Percentiles rank a stretch among this genome's conserved stretches.
Evolutionary conservation across 2,113 vertebrate species (phyloP).

Genomic region (Zapus hudsonius): DNA sequence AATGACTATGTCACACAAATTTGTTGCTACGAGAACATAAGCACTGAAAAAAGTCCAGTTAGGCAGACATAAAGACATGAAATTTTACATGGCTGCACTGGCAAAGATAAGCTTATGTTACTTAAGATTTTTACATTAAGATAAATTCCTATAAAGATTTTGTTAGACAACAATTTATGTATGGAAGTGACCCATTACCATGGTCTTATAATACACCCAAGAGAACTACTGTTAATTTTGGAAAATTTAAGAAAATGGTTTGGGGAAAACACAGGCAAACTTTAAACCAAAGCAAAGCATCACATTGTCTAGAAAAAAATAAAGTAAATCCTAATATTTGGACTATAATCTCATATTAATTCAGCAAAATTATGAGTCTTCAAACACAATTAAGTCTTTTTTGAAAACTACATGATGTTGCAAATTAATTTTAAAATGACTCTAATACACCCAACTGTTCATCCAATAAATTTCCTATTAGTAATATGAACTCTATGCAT

Average conservation of each 20-base stretch:
- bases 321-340: conserved; percentile 49
- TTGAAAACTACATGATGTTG: conserved; percentile 52
- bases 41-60: background rate
- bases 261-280: conserved; percentile 26
- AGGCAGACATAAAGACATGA: conserved; percentile 25
- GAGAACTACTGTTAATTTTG: background rate
- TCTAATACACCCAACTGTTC: conserved; percentile 12
- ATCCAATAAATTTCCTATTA: conserved; percentile 55
- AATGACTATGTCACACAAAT: conserved; percentile 32
- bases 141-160: conserved; percentile 22
- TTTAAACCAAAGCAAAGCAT: conserved; percentile 52
- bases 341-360: conserved; percentile 46
- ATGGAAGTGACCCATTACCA: conserved; percentile 7
- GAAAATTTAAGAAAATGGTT: conserved; percentile 44
- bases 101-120: conserved; percentile 33
- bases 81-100: background rate
- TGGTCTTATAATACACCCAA: conserved; percentile 9
- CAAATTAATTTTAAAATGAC: conserved; percentile 58
- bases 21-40: background rate
- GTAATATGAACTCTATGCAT: conserved; percentile 20
- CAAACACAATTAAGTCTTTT: conserved; percentile 32
- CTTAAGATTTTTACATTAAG: conserved; percentile 23
- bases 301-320: conserved; percentile 43
- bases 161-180: background rate
- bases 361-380: conserved; percentile 32